Conservation (phyloP, 2,888 invertebrate genomes). For the Tipula confusa region DNA sequence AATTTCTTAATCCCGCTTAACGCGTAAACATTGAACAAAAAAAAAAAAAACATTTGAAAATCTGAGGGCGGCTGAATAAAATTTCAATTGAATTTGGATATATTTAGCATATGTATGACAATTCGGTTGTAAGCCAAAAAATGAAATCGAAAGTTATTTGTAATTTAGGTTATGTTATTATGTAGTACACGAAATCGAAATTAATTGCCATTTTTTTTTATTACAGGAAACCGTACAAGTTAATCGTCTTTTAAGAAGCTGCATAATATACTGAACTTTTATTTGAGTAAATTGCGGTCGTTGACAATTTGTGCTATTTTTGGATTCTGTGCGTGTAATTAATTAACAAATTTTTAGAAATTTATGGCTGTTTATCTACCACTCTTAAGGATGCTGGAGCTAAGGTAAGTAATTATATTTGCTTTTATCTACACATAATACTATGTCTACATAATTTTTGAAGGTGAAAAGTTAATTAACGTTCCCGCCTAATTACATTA, state of each 20-base stretch:
- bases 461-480: background rate
- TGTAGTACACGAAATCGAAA: too few species aligned
- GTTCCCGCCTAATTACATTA: background rate
- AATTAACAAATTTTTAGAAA: background rate
- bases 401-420: constrained; percentile 12
- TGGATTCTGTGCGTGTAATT: background rate
- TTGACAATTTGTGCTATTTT: background rate
- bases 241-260: background rate
- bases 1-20: background rate
- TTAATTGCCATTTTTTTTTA: background rate
- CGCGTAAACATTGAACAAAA: background rate
- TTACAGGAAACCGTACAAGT: background rate
- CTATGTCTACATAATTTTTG: too few species aligned
- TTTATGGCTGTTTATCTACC: constrained; percentile 20
- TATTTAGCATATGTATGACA: background rate
- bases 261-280: background rate
- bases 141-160: background rate
- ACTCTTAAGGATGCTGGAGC: background rate
- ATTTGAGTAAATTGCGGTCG: background rate
- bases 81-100: background rate
- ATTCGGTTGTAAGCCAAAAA: background rate
- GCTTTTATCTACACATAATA: too few species aligned
- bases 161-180: background rate
- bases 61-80: background rate
- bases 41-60: background rate